phyloP scores from a whole-genome alignment of 2,888 invertebrate genomes.

The Hemaris fuciformis region DNA sequence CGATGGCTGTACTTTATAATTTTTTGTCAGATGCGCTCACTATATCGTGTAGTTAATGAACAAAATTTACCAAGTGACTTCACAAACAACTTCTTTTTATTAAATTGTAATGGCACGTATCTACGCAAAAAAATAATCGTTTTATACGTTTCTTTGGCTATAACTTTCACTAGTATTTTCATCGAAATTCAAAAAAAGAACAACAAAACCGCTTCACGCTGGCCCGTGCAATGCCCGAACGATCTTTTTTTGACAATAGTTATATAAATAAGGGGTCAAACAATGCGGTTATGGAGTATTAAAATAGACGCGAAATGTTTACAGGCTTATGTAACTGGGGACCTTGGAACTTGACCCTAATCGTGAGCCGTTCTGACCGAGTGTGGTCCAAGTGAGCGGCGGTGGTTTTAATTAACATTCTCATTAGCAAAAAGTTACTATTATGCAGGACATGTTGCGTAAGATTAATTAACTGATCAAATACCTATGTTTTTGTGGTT shows the following conservation, averaged over 20 bases:
- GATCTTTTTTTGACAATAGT: background rate
- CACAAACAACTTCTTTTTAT: no score
- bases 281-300: constrained; percentile 38
- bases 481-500: background rate
- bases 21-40: no score
- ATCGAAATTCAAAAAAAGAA: constrained; percentile 13
- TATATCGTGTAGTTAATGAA: no score
- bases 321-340: constrained; percentile 66
- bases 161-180: background rate
- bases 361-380: constrained; percentile 63
- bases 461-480: background rate
- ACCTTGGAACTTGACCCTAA: constrained; percentile 78
- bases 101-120: no score
- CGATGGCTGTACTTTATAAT: no score
- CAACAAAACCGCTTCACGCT: background rate
- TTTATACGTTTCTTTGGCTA: background rate
- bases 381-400: constrained; percentile 48
- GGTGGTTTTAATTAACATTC: constrained; percentile 37
- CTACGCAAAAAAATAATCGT: background rate
- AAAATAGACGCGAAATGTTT: constrained; percentile 60
- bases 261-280: background rate
- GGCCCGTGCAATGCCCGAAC: constrained; percentile 1
- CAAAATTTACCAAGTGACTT: no score
- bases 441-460: background rate
- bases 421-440: constrained; percentile 3